A percentile compares a stretch with the other conserved stretches of the same genome.
Evolutionary conservation across 2,113 vertebrate species (phyloP).

Genomic region (Barbus barbus): DNA sequence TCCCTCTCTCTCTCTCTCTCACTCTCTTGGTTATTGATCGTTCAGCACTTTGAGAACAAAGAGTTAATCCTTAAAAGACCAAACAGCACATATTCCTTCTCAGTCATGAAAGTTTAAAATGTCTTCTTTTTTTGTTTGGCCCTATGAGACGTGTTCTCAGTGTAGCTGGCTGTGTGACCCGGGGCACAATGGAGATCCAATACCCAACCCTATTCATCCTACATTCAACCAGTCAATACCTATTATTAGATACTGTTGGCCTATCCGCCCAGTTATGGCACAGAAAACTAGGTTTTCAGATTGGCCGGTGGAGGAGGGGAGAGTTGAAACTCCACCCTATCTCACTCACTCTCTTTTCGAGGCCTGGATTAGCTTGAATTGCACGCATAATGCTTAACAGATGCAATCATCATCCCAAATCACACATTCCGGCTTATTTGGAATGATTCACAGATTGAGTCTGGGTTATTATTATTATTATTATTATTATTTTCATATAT

Average conservation of each 20-base stretch:
- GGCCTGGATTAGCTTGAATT: conserved; percentile 52
- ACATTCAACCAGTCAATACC: conserved; percentile 83
- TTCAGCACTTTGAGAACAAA: conserved; percentile 75
- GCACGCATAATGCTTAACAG: background rate
- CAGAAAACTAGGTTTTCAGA: conserved; percentile 70
- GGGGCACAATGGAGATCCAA: conserved; percentile 78
- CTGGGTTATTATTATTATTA: background rate
- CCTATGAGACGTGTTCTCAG: conserved; percentile 69
- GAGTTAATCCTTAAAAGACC: conserved; percentile 77
- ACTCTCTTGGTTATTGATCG: conserved; percentile 76
- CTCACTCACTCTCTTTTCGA: background rate
- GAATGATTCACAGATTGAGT: background rate
- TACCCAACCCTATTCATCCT: conserved; percentile 81
- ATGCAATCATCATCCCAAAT: background rate
- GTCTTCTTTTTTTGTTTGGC: conserved; percentile 74
- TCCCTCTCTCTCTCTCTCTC: conserved; percentile 62
- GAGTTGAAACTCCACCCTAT: conserved; percentile 38
- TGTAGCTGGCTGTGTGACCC: conserved; percentile 70
- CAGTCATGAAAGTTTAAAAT: conserved; percentile 80
- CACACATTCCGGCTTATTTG: background rate
- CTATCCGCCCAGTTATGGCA: conserved; percentile 79
- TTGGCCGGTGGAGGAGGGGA: conserved; percentile 63
- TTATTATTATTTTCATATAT: background rate
- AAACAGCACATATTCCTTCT: conserved; percentile 74
- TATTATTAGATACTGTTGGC: conserved; percentile 83